phyloP scores from a whole-genome alignment of 2,888 invertebrate genomes.

The Baccha elongata region DNA sequence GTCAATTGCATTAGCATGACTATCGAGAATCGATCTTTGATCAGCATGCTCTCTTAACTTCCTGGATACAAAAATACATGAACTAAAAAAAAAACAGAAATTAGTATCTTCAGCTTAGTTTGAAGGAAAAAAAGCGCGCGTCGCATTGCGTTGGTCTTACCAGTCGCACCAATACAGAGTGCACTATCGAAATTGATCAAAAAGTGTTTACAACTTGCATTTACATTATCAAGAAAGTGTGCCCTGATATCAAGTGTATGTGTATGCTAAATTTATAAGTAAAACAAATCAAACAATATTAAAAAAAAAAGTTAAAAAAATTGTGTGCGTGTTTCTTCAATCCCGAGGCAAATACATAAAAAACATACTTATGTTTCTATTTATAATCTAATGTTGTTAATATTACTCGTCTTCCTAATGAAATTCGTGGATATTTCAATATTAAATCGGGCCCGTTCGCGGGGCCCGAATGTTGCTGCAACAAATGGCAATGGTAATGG shows the following conservation, averaged over 20 bases:
- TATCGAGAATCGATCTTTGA: conserved; percentile 70
- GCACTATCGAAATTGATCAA: conserved; percentile 14
- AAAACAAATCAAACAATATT: conserved; percentile 43
- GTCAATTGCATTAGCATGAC: conserved; percentile 30
- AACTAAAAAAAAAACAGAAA: conserved; percentile 54
- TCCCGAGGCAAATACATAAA: conserved; percentile 50
- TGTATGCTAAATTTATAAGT: conserved; percentile 60
- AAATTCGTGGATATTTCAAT: conserved; percentile 82
- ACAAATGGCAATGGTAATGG: conserved; percentile 74
- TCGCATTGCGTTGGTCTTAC: conserved; percentile 70
- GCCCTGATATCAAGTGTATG: conserved; percentile 53
- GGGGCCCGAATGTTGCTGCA: conserved; percentile 77
- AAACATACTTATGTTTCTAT: conserved; percentile 74
- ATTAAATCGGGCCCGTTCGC: conserved; percentile 77
- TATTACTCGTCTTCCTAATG: conserved; percentile 82
- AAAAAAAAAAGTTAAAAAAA: conserved; percentile 20
- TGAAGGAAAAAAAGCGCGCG: conserved; percentile 50
- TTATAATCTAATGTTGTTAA: conserved; percentile 82
- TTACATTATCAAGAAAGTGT: conserved; percentile 6
- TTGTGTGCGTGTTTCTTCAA: conserved; percentile 44
- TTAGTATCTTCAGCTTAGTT: conserved; percentile 33
- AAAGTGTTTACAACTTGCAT: neutral
- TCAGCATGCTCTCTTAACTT: conserved; percentile 55
- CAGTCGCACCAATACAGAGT: conserved; percentile 39
- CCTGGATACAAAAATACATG: conserved; percentile 72